Evolutionary conservation across 1,140 invertebrate genomes (phyloP).

Genomic region (Ceratina australensis): DNA sequence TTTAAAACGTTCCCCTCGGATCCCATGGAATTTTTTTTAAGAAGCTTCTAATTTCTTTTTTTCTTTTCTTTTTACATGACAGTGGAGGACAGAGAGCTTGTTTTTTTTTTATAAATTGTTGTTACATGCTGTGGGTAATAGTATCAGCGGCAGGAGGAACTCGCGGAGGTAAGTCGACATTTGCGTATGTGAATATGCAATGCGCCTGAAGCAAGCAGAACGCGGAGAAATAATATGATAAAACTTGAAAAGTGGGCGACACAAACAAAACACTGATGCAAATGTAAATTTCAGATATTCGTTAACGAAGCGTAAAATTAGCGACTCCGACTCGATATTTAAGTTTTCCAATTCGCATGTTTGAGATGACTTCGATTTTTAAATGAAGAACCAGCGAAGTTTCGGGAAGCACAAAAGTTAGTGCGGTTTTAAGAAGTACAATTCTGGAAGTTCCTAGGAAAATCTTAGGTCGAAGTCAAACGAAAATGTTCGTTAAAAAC

Average conservation of each 20-base stretch:
- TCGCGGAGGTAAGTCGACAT: neutral
- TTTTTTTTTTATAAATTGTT: neutral
- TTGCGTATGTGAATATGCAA: slow-evolving; percentile 15
- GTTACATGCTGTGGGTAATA: no score
- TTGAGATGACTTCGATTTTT: neutral
- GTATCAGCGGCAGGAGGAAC: slow-evolving; percentile 6
- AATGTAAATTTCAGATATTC: slow-evolving; percentile 45
- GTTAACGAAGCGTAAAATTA: slow-evolving; percentile 44
- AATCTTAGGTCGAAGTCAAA: neutral
- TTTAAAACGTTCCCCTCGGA: no score
- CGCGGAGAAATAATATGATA: slow-evolving; percentile 19
- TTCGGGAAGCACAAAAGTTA: neutral
- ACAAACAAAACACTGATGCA: neutral
- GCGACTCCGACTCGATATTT: slow-evolving; percentile 16
- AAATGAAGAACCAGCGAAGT: no score
- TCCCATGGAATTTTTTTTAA: no score
- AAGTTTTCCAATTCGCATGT: neutral
- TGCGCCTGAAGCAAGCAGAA: neutral
- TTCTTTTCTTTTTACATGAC: no score
- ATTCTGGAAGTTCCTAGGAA: neutral
- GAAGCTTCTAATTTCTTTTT: no score
- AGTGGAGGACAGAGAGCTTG: no score
- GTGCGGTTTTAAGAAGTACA: neutral
- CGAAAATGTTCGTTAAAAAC: neutral
- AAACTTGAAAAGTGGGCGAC: slow-evolving; percentile 13